These are phyloP conservation scores for Pycnomerus fuliginosus DNA, from an alignment of 2,888 invertebrate genomes.

Conservation along the genomic window DNA sequence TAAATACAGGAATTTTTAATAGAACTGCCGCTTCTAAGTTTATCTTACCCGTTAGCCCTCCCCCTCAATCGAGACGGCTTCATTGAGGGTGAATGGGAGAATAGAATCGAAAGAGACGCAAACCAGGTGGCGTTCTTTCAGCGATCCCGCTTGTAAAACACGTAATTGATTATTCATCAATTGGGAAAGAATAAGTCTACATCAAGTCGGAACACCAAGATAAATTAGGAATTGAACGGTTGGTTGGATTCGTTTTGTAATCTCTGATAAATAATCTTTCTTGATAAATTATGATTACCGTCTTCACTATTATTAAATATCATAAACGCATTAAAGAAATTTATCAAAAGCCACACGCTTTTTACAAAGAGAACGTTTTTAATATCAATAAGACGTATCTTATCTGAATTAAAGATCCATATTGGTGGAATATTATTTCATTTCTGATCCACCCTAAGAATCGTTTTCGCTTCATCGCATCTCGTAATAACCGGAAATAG, in stretches of 20 bases:
- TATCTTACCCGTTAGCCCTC: conserved; percentile 18
- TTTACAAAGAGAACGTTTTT: conserved; percentile 14
- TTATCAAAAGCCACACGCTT: conserved; percentile 6
- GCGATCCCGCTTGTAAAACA: conserved; percentile 52
- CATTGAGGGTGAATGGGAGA: conserved; percentile 46
- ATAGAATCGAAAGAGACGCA: conserved; percentile 48
- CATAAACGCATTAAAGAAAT: too few relatives aligned
- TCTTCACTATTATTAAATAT: too few relatives aligned
- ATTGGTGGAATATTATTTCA: conserved; percentile 23
- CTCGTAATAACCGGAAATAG: conserved; percentile 25
- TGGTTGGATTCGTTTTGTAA: too few relatives aligned
- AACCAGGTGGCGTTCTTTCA: conserved; percentile 51
- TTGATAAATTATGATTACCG: too few relatives aligned
- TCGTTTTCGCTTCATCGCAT: conserved; percentile 24
- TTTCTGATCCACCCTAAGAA: conserved; percentile 21
- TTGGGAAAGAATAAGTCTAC: conserved; percentile 49
- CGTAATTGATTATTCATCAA: conserved; percentile 56
- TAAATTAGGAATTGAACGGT: conserved; percentile 53
- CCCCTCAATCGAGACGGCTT: conserved; percentile 42
- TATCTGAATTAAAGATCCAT: conserved; percentile 22
- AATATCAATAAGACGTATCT: conserved; percentile 19
- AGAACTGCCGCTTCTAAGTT: conserved; percentile 25
- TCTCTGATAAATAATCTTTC: too few relatives aligned
- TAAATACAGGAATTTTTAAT: conserved; percentile 17
- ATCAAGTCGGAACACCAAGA: conserved; percentile 35